Evolutionary conservation across 2,888 invertebrate genomes (phyloP).

Genomic region (Leucophora obtusa): DNA sequence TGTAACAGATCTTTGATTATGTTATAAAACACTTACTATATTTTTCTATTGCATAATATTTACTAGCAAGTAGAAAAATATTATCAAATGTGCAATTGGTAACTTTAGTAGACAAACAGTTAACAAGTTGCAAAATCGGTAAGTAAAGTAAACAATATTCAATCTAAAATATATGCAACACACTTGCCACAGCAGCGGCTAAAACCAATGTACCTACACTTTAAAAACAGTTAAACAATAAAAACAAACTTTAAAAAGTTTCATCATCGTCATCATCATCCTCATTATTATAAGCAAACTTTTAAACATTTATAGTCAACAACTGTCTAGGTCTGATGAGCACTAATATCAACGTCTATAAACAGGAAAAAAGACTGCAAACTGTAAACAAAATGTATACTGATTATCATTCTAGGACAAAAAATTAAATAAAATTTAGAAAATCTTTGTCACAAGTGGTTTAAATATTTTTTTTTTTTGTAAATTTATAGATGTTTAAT

Average conservation of each 20-base stretch:
- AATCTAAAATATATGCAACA: background rate
- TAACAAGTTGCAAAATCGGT: constrained; percentile 54
- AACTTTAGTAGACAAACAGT: constrained; percentile 49
- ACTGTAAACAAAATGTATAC: background rate
- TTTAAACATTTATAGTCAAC: constrained; percentile 62
- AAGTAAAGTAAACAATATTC: constrained; percentile 60
- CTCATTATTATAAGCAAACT: constrained; percentile 59
- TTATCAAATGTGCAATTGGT: constrained; percentile 55
- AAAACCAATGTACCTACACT: background rate
- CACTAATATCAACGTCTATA: constrained; percentile 15
- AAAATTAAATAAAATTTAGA: background rate
- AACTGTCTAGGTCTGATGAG: constrained; percentile 24
- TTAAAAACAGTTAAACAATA: background rate
- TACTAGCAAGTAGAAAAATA: constrained; percentile 43
- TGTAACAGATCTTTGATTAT: constrained; percentile 39
- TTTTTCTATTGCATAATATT: constrained; percentile 24
- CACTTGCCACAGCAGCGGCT: too few relatives aligned
- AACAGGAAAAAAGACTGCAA: background rate
- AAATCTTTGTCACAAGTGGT: constrained; percentile 15
- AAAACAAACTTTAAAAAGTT: constrained; percentile 24
- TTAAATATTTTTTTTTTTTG: background rate
- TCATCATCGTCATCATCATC: constrained; percentile 27
- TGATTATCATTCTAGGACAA: background rate
- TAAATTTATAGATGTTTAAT: background rate
- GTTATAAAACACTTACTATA: constrained; percentile 21